These are phyloP conservation scores for Semicossyphus pulcher DNA, from an alignment of 2,113 vertebrate genomes.

Conservation along the genomic window DNA sequence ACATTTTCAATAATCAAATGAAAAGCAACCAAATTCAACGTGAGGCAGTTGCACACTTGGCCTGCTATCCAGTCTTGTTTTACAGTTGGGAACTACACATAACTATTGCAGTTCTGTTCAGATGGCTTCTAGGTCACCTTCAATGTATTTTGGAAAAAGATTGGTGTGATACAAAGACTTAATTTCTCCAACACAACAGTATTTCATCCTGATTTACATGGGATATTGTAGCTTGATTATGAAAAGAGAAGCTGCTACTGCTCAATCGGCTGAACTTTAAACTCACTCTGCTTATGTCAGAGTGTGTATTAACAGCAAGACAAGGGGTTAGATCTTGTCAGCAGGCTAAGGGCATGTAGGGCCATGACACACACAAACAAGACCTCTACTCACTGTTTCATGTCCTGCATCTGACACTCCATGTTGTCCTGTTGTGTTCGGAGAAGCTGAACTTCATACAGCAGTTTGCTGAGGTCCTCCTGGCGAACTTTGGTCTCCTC, in stretches of 20 bases:
- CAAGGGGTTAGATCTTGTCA: too few relatives aligned
- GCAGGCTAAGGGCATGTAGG: not conserved
- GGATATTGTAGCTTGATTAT: not conserved
- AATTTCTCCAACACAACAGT: too few relatives aligned
- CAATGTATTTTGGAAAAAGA: too few relatives aligned
- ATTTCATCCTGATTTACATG: not conserved
- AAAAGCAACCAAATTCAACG: too few relatives aligned
- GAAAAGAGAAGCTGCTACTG: not conserved
- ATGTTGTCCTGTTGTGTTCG: slow-evolving; percentile 79
- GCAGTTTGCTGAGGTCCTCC: slow-evolving; percentile 78
- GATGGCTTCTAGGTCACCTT: not conserved
- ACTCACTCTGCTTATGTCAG: too few relatives aligned
- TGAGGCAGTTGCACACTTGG: not conserved
- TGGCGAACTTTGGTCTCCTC: slow-evolving; percentile 77
- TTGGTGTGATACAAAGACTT: too few relatives aligned
- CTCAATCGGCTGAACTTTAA: too few relatives aligned
- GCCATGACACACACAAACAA: not conserved
- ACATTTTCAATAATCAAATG: too few relatives aligned
- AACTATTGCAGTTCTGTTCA: not conserved
- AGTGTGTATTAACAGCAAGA: too few relatives aligned
- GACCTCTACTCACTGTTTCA: slow-evolving; percentile 77
- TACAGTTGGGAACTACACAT: too few relatives aligned
- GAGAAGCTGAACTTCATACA: slow-evolving; percentile 78
- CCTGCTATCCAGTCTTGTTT: not conserved
- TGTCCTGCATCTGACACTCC: slow-evolving; percentile 82